These are phyloP conservation scores for Neuroterus valhalla DNA, from an alignment of 1,140 invertebrate genomes.

Conservation along the genomic window DNA sequence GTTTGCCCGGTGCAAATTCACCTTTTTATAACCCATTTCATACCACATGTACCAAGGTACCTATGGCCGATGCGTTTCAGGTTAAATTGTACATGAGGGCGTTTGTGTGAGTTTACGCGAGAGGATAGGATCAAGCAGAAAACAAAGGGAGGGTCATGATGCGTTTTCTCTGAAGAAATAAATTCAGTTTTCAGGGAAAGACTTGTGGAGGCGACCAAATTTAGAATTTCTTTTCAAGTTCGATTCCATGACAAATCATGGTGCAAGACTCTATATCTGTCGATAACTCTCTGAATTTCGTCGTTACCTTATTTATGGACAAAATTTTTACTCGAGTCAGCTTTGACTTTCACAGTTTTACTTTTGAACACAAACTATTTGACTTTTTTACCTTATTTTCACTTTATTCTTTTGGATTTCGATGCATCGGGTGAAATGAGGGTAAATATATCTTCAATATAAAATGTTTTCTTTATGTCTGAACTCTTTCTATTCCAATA, in stretches of 20 bases:
- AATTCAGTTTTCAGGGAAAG: background rate
- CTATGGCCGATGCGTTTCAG: background rate
- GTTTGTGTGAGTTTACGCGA: slow-evolving; percentile 4
- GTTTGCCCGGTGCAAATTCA: slow-evolving; percentile 22
- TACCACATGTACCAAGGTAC: background rate
- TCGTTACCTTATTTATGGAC: no score
- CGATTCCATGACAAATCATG: background rate
- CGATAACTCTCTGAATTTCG: background rate
- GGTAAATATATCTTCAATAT: no score
- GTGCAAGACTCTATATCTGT: background rate
- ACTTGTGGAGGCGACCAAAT: slow-evolving; percentile 10
- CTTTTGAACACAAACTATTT: no score
- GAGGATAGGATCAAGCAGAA: background rate
- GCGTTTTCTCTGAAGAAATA: slow-evolving; percentile 10
- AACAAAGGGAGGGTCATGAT: slow-evolving; percentile 16
- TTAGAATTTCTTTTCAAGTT: background rate
- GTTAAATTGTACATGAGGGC: background rate
- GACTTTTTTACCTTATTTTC: no score
- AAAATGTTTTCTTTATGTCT: no score
- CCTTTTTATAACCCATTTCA: slow-evolving; percentile 17
- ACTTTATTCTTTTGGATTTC: no score
- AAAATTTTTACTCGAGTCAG: no score
- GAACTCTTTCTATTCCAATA: no score
- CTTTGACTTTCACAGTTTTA: no score
- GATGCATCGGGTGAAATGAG: no score